Evolutionary conservation across 1,140 invertebrate genomes (phyloP), one percentile per base, ranked within the genome.

Genomic region (Philotrypesis tridentata): DNA sequence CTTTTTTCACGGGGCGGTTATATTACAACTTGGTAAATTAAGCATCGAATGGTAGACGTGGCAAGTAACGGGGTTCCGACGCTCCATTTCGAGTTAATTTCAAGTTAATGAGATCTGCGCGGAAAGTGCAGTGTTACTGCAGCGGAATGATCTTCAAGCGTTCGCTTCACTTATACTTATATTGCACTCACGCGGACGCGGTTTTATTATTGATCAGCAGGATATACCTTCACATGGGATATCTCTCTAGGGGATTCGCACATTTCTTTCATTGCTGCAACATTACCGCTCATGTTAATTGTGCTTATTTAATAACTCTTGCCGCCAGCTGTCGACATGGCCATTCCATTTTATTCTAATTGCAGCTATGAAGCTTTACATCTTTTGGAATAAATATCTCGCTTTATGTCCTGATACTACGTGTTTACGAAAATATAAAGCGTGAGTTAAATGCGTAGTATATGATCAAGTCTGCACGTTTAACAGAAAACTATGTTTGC

Each of bases 1-100:
- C n/a, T 11, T 63, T 65, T 29, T 65, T 65, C 6, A 0, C 25
- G 48, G 11, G 8, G 63, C 27, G 23, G 5, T 29, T 29, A 12
- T 65, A 65, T 65, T 65, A 65, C 63, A 23, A 65, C 23, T 65
- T 65, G 25, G 63, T 65, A 65, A 65, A 65, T 65, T 65, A 29
- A 65, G 63, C 27, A 27, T 65, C 63, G 27, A 65, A 65, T 55
- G 48, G 48, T 55, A 17, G 17, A 55, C 21, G 48, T 55, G 48
- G 48, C 17, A 55, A 55, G 48, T 55, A 55, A 55, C 48, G 48
- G 48, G 21, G 33, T 37, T 21, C 21, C 17, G 48, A 55, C 48
- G 48, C 21, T 55, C 48, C 17, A n/a, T 55, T 55, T n/a, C 17
- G 48, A n/a, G 48, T 17, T 3, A n/a, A 55, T n/a, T 55, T n/a